These are phyloP conservation scores for Toxotes lorentzi DNA, from an alignment of 2,797 vertebrate genomes.

Conservation along the genomic window DNA sequence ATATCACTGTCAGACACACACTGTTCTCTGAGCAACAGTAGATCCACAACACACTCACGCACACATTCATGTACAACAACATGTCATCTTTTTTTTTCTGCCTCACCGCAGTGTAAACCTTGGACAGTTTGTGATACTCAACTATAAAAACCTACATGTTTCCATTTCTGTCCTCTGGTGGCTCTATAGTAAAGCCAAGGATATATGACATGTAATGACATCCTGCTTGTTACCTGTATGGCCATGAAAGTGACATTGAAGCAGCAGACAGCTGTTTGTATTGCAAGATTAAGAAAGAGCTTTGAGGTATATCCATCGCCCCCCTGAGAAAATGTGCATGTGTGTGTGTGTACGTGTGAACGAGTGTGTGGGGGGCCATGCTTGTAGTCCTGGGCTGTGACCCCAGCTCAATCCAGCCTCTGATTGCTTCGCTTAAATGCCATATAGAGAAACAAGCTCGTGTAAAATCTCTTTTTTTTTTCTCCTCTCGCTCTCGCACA, in stretches of 20 bases:
- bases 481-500: conserved; percentile 56
- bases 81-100: conserved; percentile 8
- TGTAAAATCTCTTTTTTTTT: conserved; percentile 54
- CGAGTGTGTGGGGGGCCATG: conserved; percentile 23
- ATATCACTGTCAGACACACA: conserved; percentile 6
- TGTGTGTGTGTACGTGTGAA: conserved; percentile 13
- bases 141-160: conserved; percentile 72
- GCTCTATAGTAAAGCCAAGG: conserved; percentile 65
- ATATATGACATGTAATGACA: conserved; percentile 64
- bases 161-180: conserved; percentile 64
- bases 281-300: conserved; percentile 75
- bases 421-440: conserved; percentile 68
- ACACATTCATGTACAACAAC: conserved; percentile 10
- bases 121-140: conserved; percentile 57
- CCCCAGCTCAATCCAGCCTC: conserved; percentile 43
- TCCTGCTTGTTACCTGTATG: conserved; percentile 63
- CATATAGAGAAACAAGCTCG: conserved; percentile 58
- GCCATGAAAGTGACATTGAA: conserved; percentile 76
- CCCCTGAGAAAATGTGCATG: conserved; percentile 41
- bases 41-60: not conserved
- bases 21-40: conserved; percentile 15
- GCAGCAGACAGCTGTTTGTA: conserved; percentile 74
- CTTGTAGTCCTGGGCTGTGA: conserved; percentile 36
- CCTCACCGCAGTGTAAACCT: conserved; percentile 48
- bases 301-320: conserved; percentile 55